Conservation (phyloP, 2,113 vertebrate species). For the Diadophis punctatus region DNA sequence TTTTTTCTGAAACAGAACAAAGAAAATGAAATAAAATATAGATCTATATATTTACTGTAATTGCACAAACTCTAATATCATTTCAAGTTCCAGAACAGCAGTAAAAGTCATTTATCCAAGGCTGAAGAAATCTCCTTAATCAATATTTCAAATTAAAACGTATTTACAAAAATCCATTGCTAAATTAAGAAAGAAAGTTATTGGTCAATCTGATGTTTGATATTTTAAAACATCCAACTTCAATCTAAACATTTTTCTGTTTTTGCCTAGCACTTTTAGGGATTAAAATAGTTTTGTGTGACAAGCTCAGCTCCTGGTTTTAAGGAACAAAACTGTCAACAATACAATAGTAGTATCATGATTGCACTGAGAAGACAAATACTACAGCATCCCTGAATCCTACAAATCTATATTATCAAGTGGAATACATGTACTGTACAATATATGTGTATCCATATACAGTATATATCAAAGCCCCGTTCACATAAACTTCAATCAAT, state of each 20-base stretch:
- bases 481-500: background rate
- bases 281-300: background rate
- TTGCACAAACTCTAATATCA: background rate
- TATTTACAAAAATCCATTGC: slow-evolving; percentile 18
- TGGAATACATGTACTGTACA: background rate
- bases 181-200: background rate
- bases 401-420: background rate
- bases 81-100: background rate
- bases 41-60: background rate
- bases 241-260: background rate
- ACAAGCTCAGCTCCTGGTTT: background rate
- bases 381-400: background rate
- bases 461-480: background rate
- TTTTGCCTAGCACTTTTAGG: background rate
- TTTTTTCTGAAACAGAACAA: background rate
- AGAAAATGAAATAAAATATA: background rate
- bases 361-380: background rate
- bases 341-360: background rate
- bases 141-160: background rate
- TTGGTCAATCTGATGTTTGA: background rate
- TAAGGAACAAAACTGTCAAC: background rate
- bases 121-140: slow-evolving; percentile 8
- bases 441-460: background rate
- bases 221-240: background rate
- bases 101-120: slow-evolving; percentile 1